Evolutionary conservation across 2,888 invertebrate genomes (phyloP), one percentile per base, ranked within the genome.

Genomic region (Drosophila mercatorum): DNA sequence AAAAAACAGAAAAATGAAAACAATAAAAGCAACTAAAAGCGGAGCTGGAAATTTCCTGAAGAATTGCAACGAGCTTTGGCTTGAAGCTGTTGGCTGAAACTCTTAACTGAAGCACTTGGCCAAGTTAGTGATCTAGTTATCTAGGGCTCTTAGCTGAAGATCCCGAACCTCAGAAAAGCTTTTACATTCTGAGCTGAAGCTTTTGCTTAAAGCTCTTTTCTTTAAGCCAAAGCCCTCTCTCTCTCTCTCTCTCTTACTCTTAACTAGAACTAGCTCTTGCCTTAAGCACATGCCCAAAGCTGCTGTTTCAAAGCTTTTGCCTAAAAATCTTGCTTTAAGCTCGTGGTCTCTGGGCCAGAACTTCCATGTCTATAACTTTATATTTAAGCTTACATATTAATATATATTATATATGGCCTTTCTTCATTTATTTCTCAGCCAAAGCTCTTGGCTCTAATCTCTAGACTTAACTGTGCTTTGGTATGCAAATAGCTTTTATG

Each of bases 31-130:
- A 12, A 49, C 38, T 40, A 53, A 52, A n/a, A 26, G 17, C 5
- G 28, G 40, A 6, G 55, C 38, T 57, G 51, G 26, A 56, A 64
- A 74, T 76, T 78, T 75, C 60, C 75, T 67, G 57, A 74, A 70
- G 41, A 53, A 53, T 40, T 53, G 53, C 40, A 53, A 11, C 26
- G 53, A 53, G 14, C 3, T 34, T 47, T 14, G 7, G 6, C 1
- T 11, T 34, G 17, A 17, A 22, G 5, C 26, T 46, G 2, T 46
- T 17, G 43, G 17, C 17, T 14, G 40, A 3, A n/a, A n/a, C 22
- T 22, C 11, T 11, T 22, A 14, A 14, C 12, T 12, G 14, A 2
- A 28, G 6, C 2, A 10, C 6, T 52, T 49, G 10, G 2, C n/a
- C 26, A 2, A 12, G 14, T 7, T n/a, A n/a, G 12, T 44, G 11